Base-by-base conservation (phyloP, 2,113 vertebrate species). In the Gymnocephalus cernua region DNA sequence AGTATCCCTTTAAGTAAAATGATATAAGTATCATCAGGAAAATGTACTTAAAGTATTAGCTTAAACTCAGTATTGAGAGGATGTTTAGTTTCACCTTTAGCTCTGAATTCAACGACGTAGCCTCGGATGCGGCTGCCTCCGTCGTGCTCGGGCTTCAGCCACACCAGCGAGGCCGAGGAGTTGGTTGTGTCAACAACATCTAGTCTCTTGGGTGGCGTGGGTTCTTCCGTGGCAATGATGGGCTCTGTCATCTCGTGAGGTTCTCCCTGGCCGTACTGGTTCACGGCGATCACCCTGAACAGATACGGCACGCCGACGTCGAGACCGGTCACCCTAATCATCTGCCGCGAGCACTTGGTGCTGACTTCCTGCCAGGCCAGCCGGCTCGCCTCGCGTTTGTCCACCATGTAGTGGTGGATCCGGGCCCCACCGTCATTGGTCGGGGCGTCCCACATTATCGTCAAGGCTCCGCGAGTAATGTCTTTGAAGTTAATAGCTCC, bases 111-210 rank as follows among this genome's bases (percentile, higher is more conserved):
- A 70, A 99, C 94, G 65, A 97, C 93, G 86, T 99, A 99, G 61
- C 95, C 96, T 90, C 95, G 97, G 86, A 99, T 94, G 57, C 95
- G 96, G 84, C 98, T 99, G 81, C 98, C 98, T 91, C 98, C 98
- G 72, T 99, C 98, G 23, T 99, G 98, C 38, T 99, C 98, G 61
- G 98, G 98, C 89, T 99, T 99, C 88, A 99, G 93, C 98, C 98
- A 99, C 79, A 97, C 96, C 90, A 99, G 94, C 35, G 95, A 96
- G 44, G 95, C 98, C 19, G 97, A 96, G 63, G 97, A 97, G 85
- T 94, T 96, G 69, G 95, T 97, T 53, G 97, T 99, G 88, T 99
- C 98, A 13, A 98, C 91, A 23, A 99, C 91, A 90, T 99, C 97
- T 51, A 99, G 90, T 92, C 98, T 96, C 88, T 97, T 99, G 25